Evolutionary conservation across 2,113 vertebrate species (phyloP).

Genomic region (Larimichthys polyactis): DNA sequence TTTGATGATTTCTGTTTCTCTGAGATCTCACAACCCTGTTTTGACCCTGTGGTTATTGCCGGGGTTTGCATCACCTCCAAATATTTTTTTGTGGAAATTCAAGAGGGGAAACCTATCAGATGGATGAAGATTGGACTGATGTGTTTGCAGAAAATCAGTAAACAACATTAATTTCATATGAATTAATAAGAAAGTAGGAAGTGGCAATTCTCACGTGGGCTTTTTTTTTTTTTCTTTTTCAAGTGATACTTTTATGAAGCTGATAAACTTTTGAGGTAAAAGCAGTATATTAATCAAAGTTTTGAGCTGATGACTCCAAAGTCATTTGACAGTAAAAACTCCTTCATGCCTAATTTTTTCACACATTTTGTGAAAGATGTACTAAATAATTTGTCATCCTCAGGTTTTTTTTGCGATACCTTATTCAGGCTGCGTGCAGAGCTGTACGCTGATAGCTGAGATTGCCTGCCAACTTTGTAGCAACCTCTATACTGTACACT

Average conservation of each 20-base stretch:
- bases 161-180: constrained; percentile 83
- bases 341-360: constrained; percentile 7
- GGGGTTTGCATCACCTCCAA: constrained; percentile 82
- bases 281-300: constrained; percentile 61
- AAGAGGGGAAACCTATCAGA: constrained; percentile 75
- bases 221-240: constrained; percentile 27
- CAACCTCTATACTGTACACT: constrained; percentile 60
- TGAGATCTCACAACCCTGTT: constrained; percentile 73
- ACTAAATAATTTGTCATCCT: constrained; percentile 57
- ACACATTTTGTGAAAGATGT: constrained; percentile 37
- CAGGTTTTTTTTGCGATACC: constrained; percentile 32
- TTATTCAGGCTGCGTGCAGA: constrained; percentile 30
- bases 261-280: constrained; percentile 59
- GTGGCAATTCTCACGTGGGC: constrained; percentile 67
- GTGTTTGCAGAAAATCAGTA: constrained; percentile 80
- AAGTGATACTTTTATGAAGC: constrained; percentile 48
- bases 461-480: constrained; percentile 33
- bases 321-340: constrained; percentile 54
- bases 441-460: constrained; percentile 30
- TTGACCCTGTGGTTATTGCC: constrained; percentile 78
- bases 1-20: constrained; percentile 80
- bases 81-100: constrained; percentile 73
- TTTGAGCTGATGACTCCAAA: constrained; percentile 55
- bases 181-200: constrained; percentile 70
- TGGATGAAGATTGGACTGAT: constrained; percentile 76